Conservation (phyloP, 2,113 vertebrate species). For the Panurus biarmicus region DNA sequence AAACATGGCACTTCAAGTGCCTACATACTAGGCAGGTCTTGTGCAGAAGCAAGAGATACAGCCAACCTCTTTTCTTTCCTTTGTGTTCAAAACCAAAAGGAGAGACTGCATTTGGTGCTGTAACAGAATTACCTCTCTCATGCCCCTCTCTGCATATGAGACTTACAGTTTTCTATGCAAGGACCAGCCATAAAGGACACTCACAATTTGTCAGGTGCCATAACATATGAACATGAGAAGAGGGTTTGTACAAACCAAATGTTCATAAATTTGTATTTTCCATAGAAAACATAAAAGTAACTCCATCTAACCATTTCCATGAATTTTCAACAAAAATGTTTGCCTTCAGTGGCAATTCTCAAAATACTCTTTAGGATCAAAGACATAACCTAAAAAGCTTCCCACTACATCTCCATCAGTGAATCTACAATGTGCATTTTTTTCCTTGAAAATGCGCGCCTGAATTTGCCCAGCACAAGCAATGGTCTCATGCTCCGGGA, state of each 20-base stretch:
- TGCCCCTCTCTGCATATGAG: neutral
- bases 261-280: neutral
- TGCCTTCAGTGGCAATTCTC: neutral
- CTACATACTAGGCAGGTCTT: neutral
- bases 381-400: neutral
- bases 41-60: neutral
- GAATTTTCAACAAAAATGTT: neutral
- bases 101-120: neutral
- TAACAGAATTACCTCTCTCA: neutral
- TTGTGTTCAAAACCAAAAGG: neutral
- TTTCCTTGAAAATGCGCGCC: neutral
- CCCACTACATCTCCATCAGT: neutral
- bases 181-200: neutral
- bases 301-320: neutral
- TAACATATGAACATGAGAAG: neutral
- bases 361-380: neutral
- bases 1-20: neutral
- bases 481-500: accelerated
- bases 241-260: neutral
- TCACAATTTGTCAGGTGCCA: neutral
- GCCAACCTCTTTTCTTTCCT: neutral
- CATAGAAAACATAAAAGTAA: neutral
- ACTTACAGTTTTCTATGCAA: neutral
- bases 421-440: neutral
- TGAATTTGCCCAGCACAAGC: neutral